These are phyloP conservation scores for Microcebus lehilahytsara DNA, from an alignment of 2,113 vertebrate species.

Conservation along the genomic window DNA sequence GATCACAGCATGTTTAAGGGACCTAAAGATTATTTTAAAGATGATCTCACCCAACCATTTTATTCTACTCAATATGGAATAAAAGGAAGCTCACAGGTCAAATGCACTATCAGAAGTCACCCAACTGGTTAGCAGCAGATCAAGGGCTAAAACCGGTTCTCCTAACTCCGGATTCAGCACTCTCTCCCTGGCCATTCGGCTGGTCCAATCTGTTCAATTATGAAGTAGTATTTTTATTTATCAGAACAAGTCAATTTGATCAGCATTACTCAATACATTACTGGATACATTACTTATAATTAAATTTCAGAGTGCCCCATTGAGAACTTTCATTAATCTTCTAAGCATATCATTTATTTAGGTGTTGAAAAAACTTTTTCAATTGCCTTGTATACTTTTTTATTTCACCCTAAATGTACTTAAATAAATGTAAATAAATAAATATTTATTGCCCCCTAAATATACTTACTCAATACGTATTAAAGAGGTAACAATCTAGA, in stretches of 20 bases:
- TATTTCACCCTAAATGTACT: background rate
- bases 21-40: background rate
- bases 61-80: background rate
- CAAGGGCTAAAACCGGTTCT: background rate
- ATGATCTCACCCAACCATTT: background rate
- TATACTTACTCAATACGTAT: constrained; percentile 16
- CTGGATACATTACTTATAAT: background rate
- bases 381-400: background rate
- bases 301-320: background rate
- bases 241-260: background rate
- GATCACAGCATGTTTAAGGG: background rate
- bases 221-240: background rate
- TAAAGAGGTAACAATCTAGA: background rate
- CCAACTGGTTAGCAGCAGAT: background rate
- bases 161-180: background rate
- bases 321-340: constrained; percentile 28
- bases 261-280: background rate
- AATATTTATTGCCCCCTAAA: background rate
- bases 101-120: background rate
- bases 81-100: background rate
- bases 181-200: background rate
- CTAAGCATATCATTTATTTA: background rate
- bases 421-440: too few species aligned
- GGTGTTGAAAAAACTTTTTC: background rate
- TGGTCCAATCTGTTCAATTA: background rate